These are phyloP conservation scores for Asteroscopus sphinx DNA, from an alignment of 2,888 invertebrate genomes.

Conservation along the genomic window DNA sequence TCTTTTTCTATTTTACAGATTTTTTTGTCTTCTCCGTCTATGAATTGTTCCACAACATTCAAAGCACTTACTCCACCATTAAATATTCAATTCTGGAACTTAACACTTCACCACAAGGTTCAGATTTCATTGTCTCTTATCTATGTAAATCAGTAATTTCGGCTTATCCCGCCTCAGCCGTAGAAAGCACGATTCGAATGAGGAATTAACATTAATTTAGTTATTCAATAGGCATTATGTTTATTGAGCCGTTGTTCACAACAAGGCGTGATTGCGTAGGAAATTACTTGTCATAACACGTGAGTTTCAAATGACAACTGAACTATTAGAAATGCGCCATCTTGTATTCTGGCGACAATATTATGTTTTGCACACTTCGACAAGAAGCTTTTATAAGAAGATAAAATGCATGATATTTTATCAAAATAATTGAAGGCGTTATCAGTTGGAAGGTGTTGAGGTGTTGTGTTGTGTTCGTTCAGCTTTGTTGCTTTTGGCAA, in stretches of 20 bases:
- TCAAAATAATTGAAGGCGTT: too few species aligned
- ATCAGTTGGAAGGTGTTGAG: too few species aligned
- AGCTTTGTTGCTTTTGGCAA: too few species aligned
- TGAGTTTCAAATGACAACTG: constrained; percentile 28
- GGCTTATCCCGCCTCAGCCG: constrained; percentile 72
- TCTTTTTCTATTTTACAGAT: too few species aligned
- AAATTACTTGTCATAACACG: constrained; percentile 43
- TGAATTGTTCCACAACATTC: constrained; percentile 22
- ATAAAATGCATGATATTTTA: too few species aligned
- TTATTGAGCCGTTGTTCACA: constrained; percentile 67
- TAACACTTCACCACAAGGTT: constrained; percentile 53
- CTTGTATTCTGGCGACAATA: constrained; percentile 8
- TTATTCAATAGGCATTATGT: constrained; percentile 68
- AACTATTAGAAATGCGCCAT: constrained; percentile 25
- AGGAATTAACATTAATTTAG: constrained; percentile 65
- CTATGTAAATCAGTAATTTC: constrained; percentile 68
- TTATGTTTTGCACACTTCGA: constrained; percentile 2
- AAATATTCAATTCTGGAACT: constrained; percentile 41
- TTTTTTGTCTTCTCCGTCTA: neutral
- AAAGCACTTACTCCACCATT: constrained; percentile 24
- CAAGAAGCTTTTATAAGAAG: neutral
- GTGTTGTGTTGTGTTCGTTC: too few species aligned
- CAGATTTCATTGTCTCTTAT: constrained; percentile 55
- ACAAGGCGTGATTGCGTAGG: constrained; percentile 36
- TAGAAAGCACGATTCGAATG: constrained; percentile 72